Percentiles rank a stretch among this genome's conserved stretches.
phyloP scores from a whole-genome alignment of 2,888 invertebrate species.

The Rotaria sp. region DNA sequence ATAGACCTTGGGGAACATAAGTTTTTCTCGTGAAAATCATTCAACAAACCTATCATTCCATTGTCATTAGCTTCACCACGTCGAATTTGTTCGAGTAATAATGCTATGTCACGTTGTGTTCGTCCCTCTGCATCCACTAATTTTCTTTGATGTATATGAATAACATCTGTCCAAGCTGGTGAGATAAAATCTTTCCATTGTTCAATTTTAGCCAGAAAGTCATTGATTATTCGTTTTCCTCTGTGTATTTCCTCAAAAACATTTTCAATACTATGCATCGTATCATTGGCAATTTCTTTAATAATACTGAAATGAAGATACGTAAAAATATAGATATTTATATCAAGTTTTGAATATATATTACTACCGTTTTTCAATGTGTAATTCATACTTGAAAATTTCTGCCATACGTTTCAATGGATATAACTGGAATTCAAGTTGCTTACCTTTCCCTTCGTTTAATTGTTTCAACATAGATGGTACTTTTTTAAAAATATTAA shows the following conservation, averaged over 20 bases:
- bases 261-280: neutral
- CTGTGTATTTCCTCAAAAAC: neutral
- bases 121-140: neutral
- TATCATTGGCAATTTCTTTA: neutral
- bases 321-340: neutral
- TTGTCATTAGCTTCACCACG: neutral
- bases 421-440: neutral
- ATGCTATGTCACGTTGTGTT: neutral
- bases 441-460: neutral
- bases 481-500: neutral
- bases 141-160: neutral
- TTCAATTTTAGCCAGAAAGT: neutral
- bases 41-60: neutral
- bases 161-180: neutral
- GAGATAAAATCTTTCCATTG: neutral
- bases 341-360: too few relatives aligned
- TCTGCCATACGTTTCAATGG: neutral
- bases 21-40: neutral
- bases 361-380: neutral
- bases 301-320: neutral
- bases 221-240: neutral
- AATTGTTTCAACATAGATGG: neutral
- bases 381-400: neutral
- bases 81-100: neutral
- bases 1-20: neutral